Percentiles rank a stretch among this genome's conserved stretches.
phyloP scores from a whole-genome alignment of 2,113 vertebrate species.

The Caranx melampygus region DNA sequence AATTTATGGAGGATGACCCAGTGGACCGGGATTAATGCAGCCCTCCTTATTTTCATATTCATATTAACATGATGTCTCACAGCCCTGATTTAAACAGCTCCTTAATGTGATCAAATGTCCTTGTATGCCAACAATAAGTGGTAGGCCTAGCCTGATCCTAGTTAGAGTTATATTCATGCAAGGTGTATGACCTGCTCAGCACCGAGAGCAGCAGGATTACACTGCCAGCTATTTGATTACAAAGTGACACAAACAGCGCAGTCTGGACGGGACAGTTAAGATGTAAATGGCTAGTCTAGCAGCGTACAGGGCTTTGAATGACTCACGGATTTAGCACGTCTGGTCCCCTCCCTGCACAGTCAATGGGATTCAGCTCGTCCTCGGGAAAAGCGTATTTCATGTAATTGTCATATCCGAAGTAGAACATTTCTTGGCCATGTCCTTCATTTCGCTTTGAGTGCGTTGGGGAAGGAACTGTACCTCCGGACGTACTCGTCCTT shows the following conservation, averaged over 20 bases:
- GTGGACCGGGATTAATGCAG: not conserved
- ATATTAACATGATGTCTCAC: not conserved
- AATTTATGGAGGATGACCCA: not conserved
- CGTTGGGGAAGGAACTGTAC: conserved; percentile 89
- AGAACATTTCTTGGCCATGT: conserved; percentile 95
- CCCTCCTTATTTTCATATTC: not conserved
- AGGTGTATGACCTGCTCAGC: not conserved
- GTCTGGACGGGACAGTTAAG: conserved; percentile 18
- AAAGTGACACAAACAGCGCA: conserved; percentile 22
- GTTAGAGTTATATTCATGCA: not conserved
- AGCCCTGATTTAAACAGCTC: not conserved
- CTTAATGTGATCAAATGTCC: not conserved
- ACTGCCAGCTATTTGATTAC: conserved; percentile 3
- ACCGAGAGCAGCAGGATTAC: not conserved
- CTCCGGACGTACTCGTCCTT: conserved; percentile 90
- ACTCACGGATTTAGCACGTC: conserved; percentile 94
- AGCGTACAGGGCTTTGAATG: conserved; percentile 6
- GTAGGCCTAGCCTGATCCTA: not conserved
- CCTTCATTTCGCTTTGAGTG: conserved; percentile 89
- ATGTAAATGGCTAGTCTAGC: not conserved
- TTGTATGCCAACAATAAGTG: not conserved
- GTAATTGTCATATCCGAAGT: conserved; percentile 97
- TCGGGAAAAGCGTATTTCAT: conserved; percentile 96
- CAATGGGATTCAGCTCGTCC: conserved; percentile 96
- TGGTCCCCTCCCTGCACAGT: conserved; percentile 93